A percentile compares a stretch with the other conserved stretches of the same genome.
Conservation (phyloP, 2,888 invertebrate genomes). For the Exephanes ischioxanthus region DNA sequence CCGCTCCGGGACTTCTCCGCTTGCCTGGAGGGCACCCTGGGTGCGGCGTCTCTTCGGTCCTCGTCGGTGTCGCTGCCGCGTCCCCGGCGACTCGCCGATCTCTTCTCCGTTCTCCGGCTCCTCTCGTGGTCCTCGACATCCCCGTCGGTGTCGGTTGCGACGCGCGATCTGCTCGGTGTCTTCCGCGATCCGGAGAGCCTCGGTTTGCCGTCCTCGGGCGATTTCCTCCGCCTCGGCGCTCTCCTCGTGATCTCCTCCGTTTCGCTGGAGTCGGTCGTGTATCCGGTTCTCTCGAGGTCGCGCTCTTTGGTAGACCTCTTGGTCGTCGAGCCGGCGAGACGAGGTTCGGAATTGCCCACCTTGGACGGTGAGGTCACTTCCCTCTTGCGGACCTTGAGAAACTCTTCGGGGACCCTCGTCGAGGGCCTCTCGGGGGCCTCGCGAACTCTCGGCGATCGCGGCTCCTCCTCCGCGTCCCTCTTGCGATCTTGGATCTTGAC, state of each 20-base stretch:
- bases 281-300: conserved; percentile 66
- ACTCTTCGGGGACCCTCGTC: background rate
- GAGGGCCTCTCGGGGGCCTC: conserved; percentile 1
- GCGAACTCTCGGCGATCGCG: background rate
- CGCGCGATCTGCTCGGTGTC: conserved; percentile 61
- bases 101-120: conserved; percentile 54
- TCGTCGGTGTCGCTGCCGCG: conserved; percentile 55
- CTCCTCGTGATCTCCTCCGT: conserved; percentile 67
- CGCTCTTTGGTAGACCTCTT: conserved; percentile 66
- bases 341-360: conserved; percentile 25
- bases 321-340: background rate
- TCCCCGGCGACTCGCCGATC: conserved; percentile 58
- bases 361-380: conserved; percentile 14
- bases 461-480: background rate
- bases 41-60: conserved; percentile 41
- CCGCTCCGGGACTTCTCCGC: conserved; percentile 15
- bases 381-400: background rate
- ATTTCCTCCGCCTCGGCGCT: conserved; percentile 69
- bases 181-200: conserved; percentile 22
- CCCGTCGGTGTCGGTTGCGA: conserved; percentile 63
- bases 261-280: conserved; percentile 78
- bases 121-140: conserved; percentile 62
- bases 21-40: conserved; percentile 31
- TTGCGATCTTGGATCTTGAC: background rate
- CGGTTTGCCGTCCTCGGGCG: conserved; percentile 71